Percentiles rank a stretch among this genome's conserved stretches.
phyloP scores from a whole-genome alignment of 2,888 invertebrate species.

The Chouioia cunea region DNA sequence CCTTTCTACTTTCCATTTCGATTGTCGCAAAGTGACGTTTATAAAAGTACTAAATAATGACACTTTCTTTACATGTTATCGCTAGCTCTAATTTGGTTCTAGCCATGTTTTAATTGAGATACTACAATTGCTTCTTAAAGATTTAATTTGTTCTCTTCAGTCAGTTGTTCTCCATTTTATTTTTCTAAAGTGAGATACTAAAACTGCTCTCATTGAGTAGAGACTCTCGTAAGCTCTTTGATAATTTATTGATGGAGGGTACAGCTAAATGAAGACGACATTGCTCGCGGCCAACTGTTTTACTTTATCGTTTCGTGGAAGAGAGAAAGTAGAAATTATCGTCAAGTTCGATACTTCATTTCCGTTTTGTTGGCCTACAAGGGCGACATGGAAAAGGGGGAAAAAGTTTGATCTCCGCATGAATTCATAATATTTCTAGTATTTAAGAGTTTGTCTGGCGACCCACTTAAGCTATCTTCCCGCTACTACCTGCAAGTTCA shows the following conservation, averaged over 20 bases:
- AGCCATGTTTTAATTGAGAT: too few relatives aligned
- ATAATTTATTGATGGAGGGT: conserved; percentile 24
- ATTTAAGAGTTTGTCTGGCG: conserved; percentile 12
- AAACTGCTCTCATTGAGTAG: too few relatives aligned
- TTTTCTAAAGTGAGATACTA: too few relatives aligned
- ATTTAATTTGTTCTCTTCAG: too few relatives aligned
- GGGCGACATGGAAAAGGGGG: neutral
- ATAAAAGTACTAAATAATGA: too few relatives aligned
- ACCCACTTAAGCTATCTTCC: conserved; percentile 6
- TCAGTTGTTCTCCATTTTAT: too few relatives aligned
- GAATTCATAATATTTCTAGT: conserved; percentile 27
- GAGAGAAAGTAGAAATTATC: conserved; percentile 6
- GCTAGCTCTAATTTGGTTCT: too few relatives aligned
- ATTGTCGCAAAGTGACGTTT: too few relatives aligned
- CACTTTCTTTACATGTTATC: too few relatives aligned
- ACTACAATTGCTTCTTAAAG: too few relatives aligned
- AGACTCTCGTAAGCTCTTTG: neutral
- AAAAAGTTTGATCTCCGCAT: conserved; percentile 6
- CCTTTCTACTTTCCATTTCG: too few relatives aligned
- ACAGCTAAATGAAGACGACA: conserved; percentile 34
- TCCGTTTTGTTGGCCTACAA: neutral
- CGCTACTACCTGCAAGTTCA: too few relatives aligned
- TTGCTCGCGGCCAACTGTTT: conserved; percentile 23
- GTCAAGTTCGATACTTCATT: conserved; percentile 16
- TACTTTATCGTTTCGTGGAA: neutral